Base-by-base conservation (phyloP, 2,797 vertebrate species). In the Choloepus didactylus region DNA sequence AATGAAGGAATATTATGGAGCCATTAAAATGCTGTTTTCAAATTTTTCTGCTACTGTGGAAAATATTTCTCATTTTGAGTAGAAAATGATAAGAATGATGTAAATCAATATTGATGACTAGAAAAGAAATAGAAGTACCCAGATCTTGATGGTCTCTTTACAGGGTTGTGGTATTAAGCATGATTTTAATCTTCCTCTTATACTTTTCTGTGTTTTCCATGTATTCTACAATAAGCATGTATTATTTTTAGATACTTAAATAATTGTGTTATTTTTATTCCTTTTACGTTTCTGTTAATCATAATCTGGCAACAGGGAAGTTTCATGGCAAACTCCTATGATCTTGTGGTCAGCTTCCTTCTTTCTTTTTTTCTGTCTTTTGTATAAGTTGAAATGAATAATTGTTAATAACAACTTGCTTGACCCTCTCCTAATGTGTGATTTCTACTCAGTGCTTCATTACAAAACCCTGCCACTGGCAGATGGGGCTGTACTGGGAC, bases 11-110 rank as follows among this genome's bases (percentile, higher is more conserved):
- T 87, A 41, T 46, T n/a, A 62, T 19, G 5, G 23, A 49, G 27
- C 16, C 76, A 64, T 70, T 49, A 75, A 88, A 59, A 62, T 38
- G 31, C 10, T 70, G 27, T 60, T 90, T 79, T 54, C 64, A 59
- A 70, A 70, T 29, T 79, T 31, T 76, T 93, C 59, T 6, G 25
- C 29, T 38, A 49, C 15, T 31, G 46, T 35, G 25, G 19, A 10
- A 89, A 86, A n/a, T 67, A 77, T 51, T 69, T 86, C 41, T 23
- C 35, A 44, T 79, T 77, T 94, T 62, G 62, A 69, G 38, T 62
- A 44, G 41, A 62, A 69, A 77, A 94, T 54, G 49, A 60, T 62
- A 14, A 44, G 35, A 94, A 49, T 46, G 18, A 15, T 5, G 4
- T 29, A 10, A 64, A 25, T 49, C 62, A n/a, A 66, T 49, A 60